Evolutionary conservation across 2,888 invertebrate genomes (phyloP), one percentile per base, ranked within the genome.

Genomic region (Trachelus tabidus): DNA sequence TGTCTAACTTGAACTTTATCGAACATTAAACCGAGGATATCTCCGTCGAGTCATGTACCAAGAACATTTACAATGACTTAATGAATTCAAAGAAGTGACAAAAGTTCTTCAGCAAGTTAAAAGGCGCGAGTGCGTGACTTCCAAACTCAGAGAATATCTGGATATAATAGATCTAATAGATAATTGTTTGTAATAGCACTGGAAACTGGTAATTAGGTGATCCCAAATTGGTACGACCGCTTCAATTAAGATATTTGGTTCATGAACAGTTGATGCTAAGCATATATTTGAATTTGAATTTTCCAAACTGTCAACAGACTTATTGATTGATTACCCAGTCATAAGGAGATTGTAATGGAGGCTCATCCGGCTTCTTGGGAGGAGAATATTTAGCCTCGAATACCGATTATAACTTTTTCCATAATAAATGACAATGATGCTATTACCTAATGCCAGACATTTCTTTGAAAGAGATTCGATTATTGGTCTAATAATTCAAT

Each of bases 21-120:
- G 76, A 73, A 35, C 78, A 78, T 78, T 75, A 78, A 78, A 73
- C 73, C 69, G 56, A 56, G 75, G 68, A 76, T 37, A 75, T 78
- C 75, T 76, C 69, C 11, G 69, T 40, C 69, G 69, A 11, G 33
- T 30, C 30, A 12, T 69, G 33, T 69, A 69, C 30, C 12, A 69
- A 69, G 40, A 40, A 15, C 15, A 40, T 40, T 23, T 40, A 15
- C 15, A 40, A 23, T 40, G 40, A 40, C 15, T 40, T 15, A 40
- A 1, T 40, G 40, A 40, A 40, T 23, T 6, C 40, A 40, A 15
- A 40, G 40, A 23, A 40, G 0, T 4, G 4, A 15, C 15, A 40
- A 40, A 40, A 40, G 6, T 40, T 40, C 40, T 23, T 15, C 0
- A 40, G 40, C 15, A 40, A 40, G 23, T 15, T 40, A 40, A 15